Percentiles rank a stretch among this genome's conserved stretches.
These are phyloP conservation scores for Eilema depressum DNA, from an alignment of 2,888 invertebrate genomes.

Conservation along the genomic window DNA sequence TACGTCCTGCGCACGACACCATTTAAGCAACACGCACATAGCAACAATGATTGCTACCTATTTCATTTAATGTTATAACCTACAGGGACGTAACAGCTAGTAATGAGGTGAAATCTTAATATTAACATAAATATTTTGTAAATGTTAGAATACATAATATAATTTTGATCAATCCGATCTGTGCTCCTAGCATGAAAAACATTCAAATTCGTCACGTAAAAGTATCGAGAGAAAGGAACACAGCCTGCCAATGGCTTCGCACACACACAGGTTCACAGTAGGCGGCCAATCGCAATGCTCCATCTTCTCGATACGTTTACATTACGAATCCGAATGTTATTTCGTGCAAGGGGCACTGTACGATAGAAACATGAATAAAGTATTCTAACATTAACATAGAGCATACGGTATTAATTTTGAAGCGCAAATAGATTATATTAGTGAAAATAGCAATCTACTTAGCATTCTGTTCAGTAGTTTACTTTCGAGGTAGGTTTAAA, in stretches of 20 bases:
- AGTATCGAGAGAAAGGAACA: too few species aligned
- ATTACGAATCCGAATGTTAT: too few species aligned
- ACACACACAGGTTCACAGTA: too few species aligned
- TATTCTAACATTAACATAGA: conserved; percentile 14
- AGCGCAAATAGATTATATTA: background rate
- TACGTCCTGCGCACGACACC: conserved; percentile 90
- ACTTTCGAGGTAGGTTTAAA: too few species aligned
- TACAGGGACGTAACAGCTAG: conserved; percentile 34
- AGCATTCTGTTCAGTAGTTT: conserved; percentile 21
- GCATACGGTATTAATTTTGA: background rate
- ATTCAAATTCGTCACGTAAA: too few species aligned
- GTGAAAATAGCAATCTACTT: conserved; percentile 35
- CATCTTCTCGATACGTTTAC: too few species aligned
- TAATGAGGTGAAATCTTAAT: conserved; percentile 17
- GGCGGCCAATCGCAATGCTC: too few species aligned
- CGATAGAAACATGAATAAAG: background rate
- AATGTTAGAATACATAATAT: conserved; percentile 22
- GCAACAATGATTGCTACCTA: conserved; percentile 39
- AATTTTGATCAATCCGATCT: background rate
- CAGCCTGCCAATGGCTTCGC: too few species aligned
- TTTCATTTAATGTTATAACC: conserved; percentile 20
- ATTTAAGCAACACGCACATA: conserved; percentile 78
- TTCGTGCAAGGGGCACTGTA: too few species aligned
- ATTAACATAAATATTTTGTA: conserved; percentile 18
- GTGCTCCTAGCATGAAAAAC: too few species aligned